Conservation (phyloP, 64 coral and sea anemone species). For the Astreopora myriophthalma region DNA sequence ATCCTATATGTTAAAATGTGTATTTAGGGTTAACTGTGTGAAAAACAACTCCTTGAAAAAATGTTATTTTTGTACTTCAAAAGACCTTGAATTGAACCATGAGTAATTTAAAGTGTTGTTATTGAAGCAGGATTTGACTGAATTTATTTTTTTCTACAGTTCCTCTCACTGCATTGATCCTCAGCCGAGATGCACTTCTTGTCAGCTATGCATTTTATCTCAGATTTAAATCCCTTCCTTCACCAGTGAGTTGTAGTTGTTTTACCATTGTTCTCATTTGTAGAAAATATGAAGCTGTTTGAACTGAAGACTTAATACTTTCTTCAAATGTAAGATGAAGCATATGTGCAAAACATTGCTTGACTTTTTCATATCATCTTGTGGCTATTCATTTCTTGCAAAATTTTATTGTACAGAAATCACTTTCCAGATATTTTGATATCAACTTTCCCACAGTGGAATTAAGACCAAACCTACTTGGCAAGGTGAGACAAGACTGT, state of each 20-base stretch:
- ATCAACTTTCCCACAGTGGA: slow-evolving; percentile 92
- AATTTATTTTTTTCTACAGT: slow-evolving; percentile 42
- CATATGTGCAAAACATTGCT: not conserved
- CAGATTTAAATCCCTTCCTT: slow-evolving; percentile 89
- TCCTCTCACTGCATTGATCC: slow-evolving; percentile 86
- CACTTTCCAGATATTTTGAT: slow-evolving; percentile 90
- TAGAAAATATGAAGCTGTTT: too few relatives aligned
- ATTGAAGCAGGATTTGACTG: not conserved
- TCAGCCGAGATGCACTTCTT: slow-evolving; percentile 83
- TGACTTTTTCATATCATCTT: not conserved
- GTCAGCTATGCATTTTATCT: slow-evolving; percentile 83
- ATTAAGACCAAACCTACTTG: slow-evolving; percentile 80
- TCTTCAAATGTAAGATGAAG: not conserved
- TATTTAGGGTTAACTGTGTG: too few relatives aligned
- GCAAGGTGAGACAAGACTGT: slow-evolving; percentile 69
- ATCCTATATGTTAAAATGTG: too few relatives aligned
- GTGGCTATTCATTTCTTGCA: not conserved
- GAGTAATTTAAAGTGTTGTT: not conserved
- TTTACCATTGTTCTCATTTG: too few relatives aligned
- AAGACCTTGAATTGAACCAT: too few relatives aligned
- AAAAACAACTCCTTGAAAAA: too few relatives aligned
- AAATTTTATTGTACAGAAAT: slow-evolving; percentile 67
- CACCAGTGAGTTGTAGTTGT: slow-evolving; percentile 72
- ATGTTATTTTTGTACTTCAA: too few relatives aligned
- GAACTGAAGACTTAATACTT: too few relatives aligned